phyloP scores from a whole-genome alignment of 2,888 invertebrate genomes.

The Minunthozetes semirufus region DNA sequence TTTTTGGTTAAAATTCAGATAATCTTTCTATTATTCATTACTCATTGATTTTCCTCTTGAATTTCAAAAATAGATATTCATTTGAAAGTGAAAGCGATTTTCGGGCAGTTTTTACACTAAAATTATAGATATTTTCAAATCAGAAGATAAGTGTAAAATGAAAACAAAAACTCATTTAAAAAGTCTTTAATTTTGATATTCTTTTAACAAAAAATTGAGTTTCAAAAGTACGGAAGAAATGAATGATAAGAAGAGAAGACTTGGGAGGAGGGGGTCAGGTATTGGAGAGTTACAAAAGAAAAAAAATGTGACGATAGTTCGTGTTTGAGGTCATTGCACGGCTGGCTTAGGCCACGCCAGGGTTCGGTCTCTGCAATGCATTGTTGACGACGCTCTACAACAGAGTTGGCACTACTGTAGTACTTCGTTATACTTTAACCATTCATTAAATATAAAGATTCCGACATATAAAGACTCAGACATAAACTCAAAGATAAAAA shows the following conservation, averaged over 20 bases:
- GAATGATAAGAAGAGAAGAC: not conserved
- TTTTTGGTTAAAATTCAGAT: too few relatives aligned
- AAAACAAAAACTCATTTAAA: not conserved
- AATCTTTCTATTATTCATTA: too few relatives aligned
- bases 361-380: conserved; percentile 7
- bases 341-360: conserved; percentile 11
- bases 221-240: not conserved
- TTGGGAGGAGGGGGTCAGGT: conserved; percentile 15
- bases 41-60: too few relatives aligned
- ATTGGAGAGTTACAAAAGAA: not conserved
- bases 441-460: not conserved
- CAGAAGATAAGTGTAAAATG: not conserved
- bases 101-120: too few relatives aligned
- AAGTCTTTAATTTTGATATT: not conserved
- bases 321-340: conserved; percentile 8
- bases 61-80: too few relatives aligned
- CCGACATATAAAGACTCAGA: not conserved
- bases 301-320: not conserved
- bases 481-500: not conserved
- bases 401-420: not conserved
- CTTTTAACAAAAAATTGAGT: not conserved
- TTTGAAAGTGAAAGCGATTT: too few relatives aligned
- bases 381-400: not conserved
- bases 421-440: conserved; percentile 14
- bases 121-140: too few relatives aligned